A percentile compares a stretch with the other conserved stretches of the same genome.
Conservation (phyloP, 2,888 invertebrate species). For the Synanthedon myopaeformis region DNA sequence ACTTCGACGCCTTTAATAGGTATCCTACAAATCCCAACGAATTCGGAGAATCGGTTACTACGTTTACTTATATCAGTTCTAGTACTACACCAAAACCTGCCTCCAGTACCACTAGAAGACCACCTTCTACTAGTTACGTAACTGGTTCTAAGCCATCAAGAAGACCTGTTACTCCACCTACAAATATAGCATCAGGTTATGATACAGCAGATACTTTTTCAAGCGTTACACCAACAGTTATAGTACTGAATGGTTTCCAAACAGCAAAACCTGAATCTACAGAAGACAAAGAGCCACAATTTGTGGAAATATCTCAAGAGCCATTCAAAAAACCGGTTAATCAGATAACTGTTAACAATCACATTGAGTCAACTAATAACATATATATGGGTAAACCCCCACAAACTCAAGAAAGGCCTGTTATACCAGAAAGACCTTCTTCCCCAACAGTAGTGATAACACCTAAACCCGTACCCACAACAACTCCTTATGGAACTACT, state of each 20-base stretch:
- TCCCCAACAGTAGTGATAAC: constrained; percentile 76
- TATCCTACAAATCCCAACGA: constrained; percentile 55
- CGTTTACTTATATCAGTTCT: constrained; percentile 50
- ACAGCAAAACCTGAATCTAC: constrained; percentile 35
- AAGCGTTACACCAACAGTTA: constrained; percentile 61
- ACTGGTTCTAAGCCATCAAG: constrained; percentile 59
- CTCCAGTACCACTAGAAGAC: constrained; percentile 34
- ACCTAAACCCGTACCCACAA: constrained; percentile 72
- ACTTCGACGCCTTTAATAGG: constrained; percentile 53
- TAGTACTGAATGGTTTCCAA: constrained; percentile 44
- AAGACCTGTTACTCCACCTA: constrained; percentile 47
- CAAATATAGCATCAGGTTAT: constrained; percentile 33
- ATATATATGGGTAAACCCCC: constrained; percentile 54
- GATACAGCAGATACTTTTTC: constrained; percentile 52
- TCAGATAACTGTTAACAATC: constrained; percentile 72
- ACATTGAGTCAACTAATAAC: constrained; percentile 70
- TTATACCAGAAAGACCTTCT: constrained; percentile 57
- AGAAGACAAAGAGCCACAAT: constrained; percentile 39
- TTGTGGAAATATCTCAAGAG: constrained; percentile 64
- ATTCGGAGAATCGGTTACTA: constrained; percentile 48
- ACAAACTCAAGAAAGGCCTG: constrained; percentile 40
- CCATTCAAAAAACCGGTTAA: constrained; percentile 60
- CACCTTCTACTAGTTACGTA: constrained; percentile 60
- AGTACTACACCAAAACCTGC: constrained; percentile 35
- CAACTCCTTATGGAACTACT: constrained; percentile 37